Base-by-base conservation (phyloP, 2,888 invertebrate genomes). In the Rhagonycha lutea region DNA sequence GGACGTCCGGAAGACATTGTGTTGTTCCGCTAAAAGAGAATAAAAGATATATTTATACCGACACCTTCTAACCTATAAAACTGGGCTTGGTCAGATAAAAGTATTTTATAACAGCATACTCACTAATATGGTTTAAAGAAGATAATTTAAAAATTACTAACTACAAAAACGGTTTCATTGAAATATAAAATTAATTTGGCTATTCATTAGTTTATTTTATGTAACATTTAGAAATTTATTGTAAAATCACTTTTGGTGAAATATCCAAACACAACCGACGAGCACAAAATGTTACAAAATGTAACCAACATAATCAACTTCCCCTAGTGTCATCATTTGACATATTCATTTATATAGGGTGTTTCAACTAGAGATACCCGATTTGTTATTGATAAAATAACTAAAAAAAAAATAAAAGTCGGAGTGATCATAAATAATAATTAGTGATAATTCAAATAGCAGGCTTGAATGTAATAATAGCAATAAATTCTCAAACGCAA, bases 1-100 rank as follows among this genome's bases (percentile, higher is more conserved):
- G 96, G 96, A 88, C 96, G 93, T 88, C 96, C 96, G 88, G 94
- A 96, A 91, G 97, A 97, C 95, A 97, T 97, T 85, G 61, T 72
- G 72, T 61, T 14, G 28, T 70, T 65, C 65, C 32, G 63, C 29
- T 68, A 65, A 68, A 68, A 47, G 47, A 47, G n/a, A 75, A 78
- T 68, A 26, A 5, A 72, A 67, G 73, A 75, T 23, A 68, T 70
- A 28, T 62, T 63, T 60, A 23, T 26, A 73, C 68, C 75, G 47
- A 47, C 47, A 47, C 47, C 65, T 72, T 72, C 74, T 81, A 81
- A 81, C 81, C 81, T 81, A 77, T 70, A 78, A 73, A 72, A 71
- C 32, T 79, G 81, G 81, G 81, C 80, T 81, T 80, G 81, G 79
- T 73, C 78, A 24, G n/a, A 18, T 18, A 29, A n/a, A 65, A 60